A percentile compares a stretch with the other conserved stretches of the same genome.
These are phyloP conservation scores for Cebus imitator DNA, from an alignment of 2,113 vertebrate genomes.

Conservation along the genomic window DNA sequence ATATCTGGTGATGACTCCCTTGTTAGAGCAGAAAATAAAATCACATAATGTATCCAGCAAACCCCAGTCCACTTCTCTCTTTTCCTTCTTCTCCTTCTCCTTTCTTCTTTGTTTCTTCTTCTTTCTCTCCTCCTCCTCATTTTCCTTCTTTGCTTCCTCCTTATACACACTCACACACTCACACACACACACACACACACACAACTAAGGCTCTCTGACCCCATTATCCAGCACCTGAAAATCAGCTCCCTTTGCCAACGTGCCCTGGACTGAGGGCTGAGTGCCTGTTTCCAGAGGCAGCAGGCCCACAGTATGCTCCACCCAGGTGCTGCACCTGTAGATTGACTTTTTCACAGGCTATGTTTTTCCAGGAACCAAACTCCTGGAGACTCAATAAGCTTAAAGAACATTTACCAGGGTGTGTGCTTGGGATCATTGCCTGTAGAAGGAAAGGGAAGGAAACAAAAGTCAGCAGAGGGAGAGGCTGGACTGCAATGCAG, in stretches of 20 bases:
- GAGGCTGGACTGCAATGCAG: background rate
- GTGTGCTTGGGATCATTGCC: background rate
- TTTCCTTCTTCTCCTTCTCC: background rate
- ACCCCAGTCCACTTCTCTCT: background rate
- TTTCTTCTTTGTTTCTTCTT: background rate
- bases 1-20: slow-evolving; percentile 16
- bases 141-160: no score
- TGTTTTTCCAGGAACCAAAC: background rate
- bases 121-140: background rate
- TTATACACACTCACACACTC: background rate
- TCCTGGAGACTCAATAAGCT: background rate
- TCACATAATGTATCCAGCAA: slow-evolving; percentile 8
- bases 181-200: background rate
- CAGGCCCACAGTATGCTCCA: no score
- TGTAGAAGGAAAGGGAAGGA: background rate
- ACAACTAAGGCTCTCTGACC: background rate
- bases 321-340: background rate
- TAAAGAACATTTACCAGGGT: background rate
- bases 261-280: background rate
- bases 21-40: slow-evolving; percentile 42
- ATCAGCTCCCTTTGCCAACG: background rate
- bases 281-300: background rate
- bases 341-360: background rate
- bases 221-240: background rate
- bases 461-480: background rate